Conservation (phyloP, 2,888 invertebrate species). For the Calliscelio sp. region DNA sequence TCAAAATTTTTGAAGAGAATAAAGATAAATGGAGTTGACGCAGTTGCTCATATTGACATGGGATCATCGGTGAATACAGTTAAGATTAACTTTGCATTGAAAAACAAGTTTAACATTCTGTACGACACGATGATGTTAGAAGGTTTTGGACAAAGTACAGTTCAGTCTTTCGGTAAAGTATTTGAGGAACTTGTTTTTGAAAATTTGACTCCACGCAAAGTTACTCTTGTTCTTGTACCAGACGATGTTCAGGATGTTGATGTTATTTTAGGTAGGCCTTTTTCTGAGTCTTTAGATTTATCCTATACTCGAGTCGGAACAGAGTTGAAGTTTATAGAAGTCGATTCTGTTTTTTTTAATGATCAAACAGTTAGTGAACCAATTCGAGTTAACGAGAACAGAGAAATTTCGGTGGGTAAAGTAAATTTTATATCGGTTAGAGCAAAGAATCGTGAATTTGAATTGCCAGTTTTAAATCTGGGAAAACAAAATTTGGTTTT, state of each 20-base stretch:
- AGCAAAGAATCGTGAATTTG: neutral
- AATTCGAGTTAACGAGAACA: neutral
- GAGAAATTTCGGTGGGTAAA: neutral
- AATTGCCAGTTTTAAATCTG: neutral
- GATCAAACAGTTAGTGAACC: neutral
- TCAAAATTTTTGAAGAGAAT: no score
- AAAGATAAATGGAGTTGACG: neutral
- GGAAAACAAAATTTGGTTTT: neutral
- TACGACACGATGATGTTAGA: neutral
- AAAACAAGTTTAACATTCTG: neutral
- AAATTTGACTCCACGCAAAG: slow-evolving; percentile 8
- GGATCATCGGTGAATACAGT: slow-evolving; percentile 18
- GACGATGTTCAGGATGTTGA: slow-evolving; percentile 30
- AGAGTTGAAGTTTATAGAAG: slow-evolving; percentile 21
- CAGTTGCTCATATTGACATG: neutral
- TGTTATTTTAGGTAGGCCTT: slow-evolving; percentile 44
- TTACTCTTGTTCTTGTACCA: slow-evolving; percentile 39
- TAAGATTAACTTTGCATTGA: neutral
- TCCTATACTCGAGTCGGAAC: slow-evolving; percentile 20
- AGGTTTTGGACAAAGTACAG: slow-evolving; percentile 6
- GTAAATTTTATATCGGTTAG: neutral
- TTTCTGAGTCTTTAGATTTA: slow-evolving; percentile 38
- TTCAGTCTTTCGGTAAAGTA: slow-evolving; percentile 5
- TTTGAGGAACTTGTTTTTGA: slow-evolving; percentile 9
- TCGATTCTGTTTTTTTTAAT: neutral